Base-by-base conservation (phyloP, 2,888 invertebrate genomes). In the Dryobota labecula region DNA sequence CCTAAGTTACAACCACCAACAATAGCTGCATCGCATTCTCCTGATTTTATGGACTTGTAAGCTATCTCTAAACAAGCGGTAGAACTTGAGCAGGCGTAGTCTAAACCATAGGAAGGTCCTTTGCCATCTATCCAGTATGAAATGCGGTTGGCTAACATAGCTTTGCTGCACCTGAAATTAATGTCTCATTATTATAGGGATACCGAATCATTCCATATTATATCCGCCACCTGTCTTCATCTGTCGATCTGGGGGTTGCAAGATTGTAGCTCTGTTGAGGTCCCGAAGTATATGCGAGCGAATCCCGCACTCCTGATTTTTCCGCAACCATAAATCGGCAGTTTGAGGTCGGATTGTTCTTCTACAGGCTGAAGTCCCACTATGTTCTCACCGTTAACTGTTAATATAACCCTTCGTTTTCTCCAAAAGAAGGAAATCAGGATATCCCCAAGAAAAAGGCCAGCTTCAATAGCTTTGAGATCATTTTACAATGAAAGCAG, bases 1-100 rank as follows among this genome's bases (percentile, higher is more conserved):
- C 96, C 96, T 18, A 97, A 88, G 80, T 96, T 97, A 30, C 96
- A 95, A 5, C 97, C 97, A 0, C 96, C 97, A 1, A 97, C 97
- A 41, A 97, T 93, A 8, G 97, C 97, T 0, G 93, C 90, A 18
- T 93, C 93, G 54, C 93, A 93, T n/a, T 90, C 87, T 0, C 93
- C 93, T 4, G 85, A 76, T 33, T 85, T 87, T 0, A 94, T 92
- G 36, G 87, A 83, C 0, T 79, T 80, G 69, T 87, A 92, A 0
- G 93, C 94, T 5, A 89, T 84, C 64, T 93, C 92, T 20, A 94
- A 69, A n/a, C 90, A 90, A 0, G 90, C 90, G 24, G 88, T 82
- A 2, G 93, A 92, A 54, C 93, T 91, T 3, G 89, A 84, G 38
- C 92, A 91, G 0, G 90, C 86, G 15, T 86, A 76, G 78, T 94